A percentile compares a stretch with the other conserved stretches of the same genome.
These are phyloP conservation scores for Prionailurus viverrinus DNA, from an alignment of 2,113 vertebrate species.

Conservation along the genomic window DNA sequence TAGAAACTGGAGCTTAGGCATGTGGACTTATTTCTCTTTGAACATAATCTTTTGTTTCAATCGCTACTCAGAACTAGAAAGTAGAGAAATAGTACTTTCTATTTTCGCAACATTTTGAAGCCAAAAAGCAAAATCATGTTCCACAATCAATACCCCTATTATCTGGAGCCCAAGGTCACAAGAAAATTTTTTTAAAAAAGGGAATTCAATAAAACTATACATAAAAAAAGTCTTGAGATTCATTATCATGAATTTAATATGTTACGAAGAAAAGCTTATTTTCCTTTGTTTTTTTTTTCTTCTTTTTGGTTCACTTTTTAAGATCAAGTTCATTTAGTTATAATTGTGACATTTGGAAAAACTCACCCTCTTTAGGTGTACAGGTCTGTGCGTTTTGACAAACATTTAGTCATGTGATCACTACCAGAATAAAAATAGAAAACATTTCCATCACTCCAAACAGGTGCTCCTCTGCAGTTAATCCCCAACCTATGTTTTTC, in stretches of 20 bases:
- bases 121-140: not conserved
- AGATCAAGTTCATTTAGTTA: not conserved
- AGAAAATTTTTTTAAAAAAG: not conserved
- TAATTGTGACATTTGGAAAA: not conserved
- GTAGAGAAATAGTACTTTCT: not conserved
- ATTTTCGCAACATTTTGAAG: slow-evolving; percentile 1
- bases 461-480: not conserved
- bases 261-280: not conserved
- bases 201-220: not conserved
- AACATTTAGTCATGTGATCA: not conserved
- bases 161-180: not conserved
- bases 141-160: not conserved
- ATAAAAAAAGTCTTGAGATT: not conserved
- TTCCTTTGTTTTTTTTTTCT: slow-evolving; percentile 8
- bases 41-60: slow-evolving; percentile 3
- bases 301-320: not conserved
- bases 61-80: slow-evolving; percentile 5
- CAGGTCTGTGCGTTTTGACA: not conserved
- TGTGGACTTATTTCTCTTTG: not conserved
- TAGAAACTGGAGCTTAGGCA: not conserved
- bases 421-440: not conserved
- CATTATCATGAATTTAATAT: slow-evolving; percentile 36
- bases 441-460: not conserved
- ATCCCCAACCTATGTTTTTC: not conserved
- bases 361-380: not conserved